These are phyloP conservation scores for Pseudopipra pipra DNA, from an alignment of 2,113 vertebrate species.

Conservation along the genomic window DNA sequence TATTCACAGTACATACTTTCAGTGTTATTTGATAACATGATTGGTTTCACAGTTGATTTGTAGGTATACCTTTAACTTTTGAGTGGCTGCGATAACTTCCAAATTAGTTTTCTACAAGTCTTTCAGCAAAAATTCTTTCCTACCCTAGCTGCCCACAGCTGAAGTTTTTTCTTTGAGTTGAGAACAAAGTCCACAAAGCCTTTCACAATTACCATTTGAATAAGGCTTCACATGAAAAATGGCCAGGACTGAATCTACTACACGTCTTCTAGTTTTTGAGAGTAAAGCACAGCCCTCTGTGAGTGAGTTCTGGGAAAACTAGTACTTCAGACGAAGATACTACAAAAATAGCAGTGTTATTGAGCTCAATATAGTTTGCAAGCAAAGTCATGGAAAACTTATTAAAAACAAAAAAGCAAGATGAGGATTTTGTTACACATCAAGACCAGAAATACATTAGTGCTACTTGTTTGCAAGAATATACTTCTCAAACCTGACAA, in stretches of 20 bases:
- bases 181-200: slow-evolving; percentile 64
- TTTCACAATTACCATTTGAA: slow-evolving; percentile 59
- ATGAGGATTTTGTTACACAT: neutral
- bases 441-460: neutral
- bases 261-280: neutral
- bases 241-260: slow-evolving; percentile 14
- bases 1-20: neutral
- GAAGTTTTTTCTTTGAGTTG: slow-evolving; percentile 46
- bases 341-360: slow-evolving; percentile 22
- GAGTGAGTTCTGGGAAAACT: slow-evolving; percentile 37
- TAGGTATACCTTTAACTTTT: slow-evolving; percentile 13
- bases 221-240: slow-evolving; percentile 60
- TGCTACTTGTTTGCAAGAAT: neutral
- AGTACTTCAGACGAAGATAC: slow-evolving; percentile 11
- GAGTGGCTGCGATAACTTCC: neutral
- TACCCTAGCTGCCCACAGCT: slow-evolving; percentile 1
- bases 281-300: slow-evolving; percentile 33
- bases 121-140: slow-evolving; percentile 44
- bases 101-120: slow-evolving; percentile 26
- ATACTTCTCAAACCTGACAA: neutral
- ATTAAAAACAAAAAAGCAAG: slow-evolving; percentile 7
- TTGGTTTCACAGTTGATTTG: slow-evolving; percentile 14
- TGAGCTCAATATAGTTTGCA: slow-evolving; percentile 35
- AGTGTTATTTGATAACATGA: neutral
- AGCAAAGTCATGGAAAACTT: slow-evolving; percentile 5